Evolutionary conservation across 2,888 invertebrate species (phyloP), one percentile per base, ranked within the genome.

Genomic region (Amorpha juglandis): DNA sequence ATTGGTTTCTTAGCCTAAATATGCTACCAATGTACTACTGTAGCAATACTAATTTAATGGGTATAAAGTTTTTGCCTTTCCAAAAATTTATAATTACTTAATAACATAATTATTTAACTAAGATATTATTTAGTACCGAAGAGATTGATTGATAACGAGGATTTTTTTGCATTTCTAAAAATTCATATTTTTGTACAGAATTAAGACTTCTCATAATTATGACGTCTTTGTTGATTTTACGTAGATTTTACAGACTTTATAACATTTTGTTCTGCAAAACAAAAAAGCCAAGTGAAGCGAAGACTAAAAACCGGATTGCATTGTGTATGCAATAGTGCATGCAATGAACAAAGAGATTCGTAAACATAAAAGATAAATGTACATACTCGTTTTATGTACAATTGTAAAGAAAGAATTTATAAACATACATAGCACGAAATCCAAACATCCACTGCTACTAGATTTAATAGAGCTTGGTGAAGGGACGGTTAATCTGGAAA

Each of bases 331-430:
- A 58, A 58, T 21, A 58, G 58, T 58, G 42, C 58, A 58, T 21
- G 19, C 38, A 19, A 42, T 42, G 58, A 58, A 58, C 58, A 67
- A 68, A 66, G 70, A 47, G 48, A 52, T 68, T 71, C 68, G 72
- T 19, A 65, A 63, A 62, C 67, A 69, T 68, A 68, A 64, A 68
- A 67, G 66, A 64, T 70, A n/a, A n/a, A n/a, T n/a, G n/a, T n/a
- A n/a, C n/a, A 69, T 16, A 42, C 19, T 42, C 42, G 11, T 38
- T 11, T 12, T 38, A 19, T 16, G 19, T 19, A 38, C 19, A 19
- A 42, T 42, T 58, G 16, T 42, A 58, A 58, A 58, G 58, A 58
- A 58, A 42, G 16, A 16, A 38, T 38, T 38, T 12, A 58, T 42
- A 69, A 38, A 42, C 38, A 42, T 58, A 58, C 42, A 50, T 16